Base-by-base conservation (phyloP, 2,888 invertebrate genomes). In the Heliconius erato region DNA sequence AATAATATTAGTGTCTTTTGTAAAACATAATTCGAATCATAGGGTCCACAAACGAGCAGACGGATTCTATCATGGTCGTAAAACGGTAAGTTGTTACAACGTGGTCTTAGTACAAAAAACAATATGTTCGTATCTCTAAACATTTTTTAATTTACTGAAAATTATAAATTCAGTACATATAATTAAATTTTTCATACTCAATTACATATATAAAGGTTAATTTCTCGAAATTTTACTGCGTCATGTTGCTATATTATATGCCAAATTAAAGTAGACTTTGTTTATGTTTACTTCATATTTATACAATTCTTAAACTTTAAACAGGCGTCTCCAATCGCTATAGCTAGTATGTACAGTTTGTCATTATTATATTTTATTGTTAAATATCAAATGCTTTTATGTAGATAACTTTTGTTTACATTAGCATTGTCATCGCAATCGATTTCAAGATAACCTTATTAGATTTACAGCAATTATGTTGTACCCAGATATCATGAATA, bases 31-130 rank as follows among this genome's bases (percentile, higher is more conserved):
- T 93, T 93, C 94, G 91, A 96, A 96, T 94, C 96, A 96, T 96
- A 96, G 96, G 96, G 94, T 95, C 96, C 94, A 95, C 93, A 94
- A 94, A 93, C 93, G 96, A 95, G 93, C 94, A 92, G 92, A 96
- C 96, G 96, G 96, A 95, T 95, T 95, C 95, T 95, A 96, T 93
- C 95, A 96, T 96, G 96, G 96, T 96, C 95, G 96, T 96, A 94
- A 96, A 96, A 96, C 96, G 95, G 96, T 96, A 91, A 94, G 96
- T 93, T 84, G 76, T 83, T 85, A 86, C 87, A 88, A 86, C 87
- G 86, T 88, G 87, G 87, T 82, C 68, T 82, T 83, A 74, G 63
- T 44, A 68, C 68, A 82, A 83, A 83, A 84, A 79, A 78, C 72
- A 79, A 68, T 79, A 80, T 78, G 82, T 82, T 84, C 79, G 63